Percentiles rank a stretch among this genome's conserved stretches.
These are phyloP conservation scores for Synanthedon formicaeformis DNA, from an alignment of 2,888 invertebrate genomes.

Conservation along the genomic window DNA sequence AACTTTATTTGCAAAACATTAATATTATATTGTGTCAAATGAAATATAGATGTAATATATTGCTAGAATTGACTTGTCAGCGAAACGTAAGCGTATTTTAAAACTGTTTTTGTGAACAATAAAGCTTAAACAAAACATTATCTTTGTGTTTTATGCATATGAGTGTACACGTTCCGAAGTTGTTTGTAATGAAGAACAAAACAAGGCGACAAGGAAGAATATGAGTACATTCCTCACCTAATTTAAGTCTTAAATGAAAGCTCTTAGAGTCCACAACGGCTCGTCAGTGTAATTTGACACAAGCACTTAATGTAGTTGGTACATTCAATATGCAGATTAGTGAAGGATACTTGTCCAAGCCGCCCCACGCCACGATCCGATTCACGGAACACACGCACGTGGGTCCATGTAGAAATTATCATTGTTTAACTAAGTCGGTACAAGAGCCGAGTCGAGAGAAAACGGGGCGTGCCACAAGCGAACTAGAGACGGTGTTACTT, in stretches of 20 bases:
- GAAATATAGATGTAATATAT: constrained; percentile 8
- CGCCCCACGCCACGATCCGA: constrained; percentile 39
- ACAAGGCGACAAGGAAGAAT: constrained; percentile 18
- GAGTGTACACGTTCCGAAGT: constrained; percentile 13
- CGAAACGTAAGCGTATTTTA: constrained; percentile 1
- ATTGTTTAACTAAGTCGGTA: constrained; percentile 28
- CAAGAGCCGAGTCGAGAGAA: background rate
- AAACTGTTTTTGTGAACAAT: constrained; percentile 5
- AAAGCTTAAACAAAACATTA: constrained; percentile 15
- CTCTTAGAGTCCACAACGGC: constrained; percentile 13
- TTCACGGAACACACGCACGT: constrained; percentile 37
- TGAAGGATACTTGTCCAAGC: constrained; percentile 47
- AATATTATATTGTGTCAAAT: constrained; percentile 10
- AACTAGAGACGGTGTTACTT: background rate
- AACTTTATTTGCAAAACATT: constrained; percentile 62
- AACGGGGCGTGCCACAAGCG: background rate
- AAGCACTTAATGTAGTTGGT: constrained; percentile 22
- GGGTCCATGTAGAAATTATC: constrained; percentile 45
- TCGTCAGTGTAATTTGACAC: constrained; percentile 10
- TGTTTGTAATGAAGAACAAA: constrained; percentile 17
- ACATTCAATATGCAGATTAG: constrained; percentile 59
- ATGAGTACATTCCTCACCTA: constrained; percentile 10
- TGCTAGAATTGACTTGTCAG: constrained; percentile 23
- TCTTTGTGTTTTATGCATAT: constrained; percentile 24
- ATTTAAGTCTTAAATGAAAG: constrained; percentile 14